Evolutionary conservation across 2,888 invertebrate genomes (phyloP).

Genomic region (Apotomis capreana): DNA sequence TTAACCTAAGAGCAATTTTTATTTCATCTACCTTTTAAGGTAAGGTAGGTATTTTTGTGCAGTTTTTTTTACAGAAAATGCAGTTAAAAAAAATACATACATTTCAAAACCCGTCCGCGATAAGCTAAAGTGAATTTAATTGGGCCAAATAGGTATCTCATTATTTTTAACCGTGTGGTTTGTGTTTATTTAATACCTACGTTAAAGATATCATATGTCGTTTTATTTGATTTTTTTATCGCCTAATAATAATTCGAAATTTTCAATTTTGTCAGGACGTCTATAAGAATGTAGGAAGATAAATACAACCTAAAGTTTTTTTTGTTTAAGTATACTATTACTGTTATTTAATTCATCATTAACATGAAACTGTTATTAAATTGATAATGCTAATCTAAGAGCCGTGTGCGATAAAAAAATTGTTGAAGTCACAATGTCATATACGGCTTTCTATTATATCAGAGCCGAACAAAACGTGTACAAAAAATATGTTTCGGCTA

Average conservation of each 20-base stretch:
- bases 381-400: not conserved
- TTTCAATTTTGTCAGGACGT: not conserved
- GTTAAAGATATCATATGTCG: too few relatives aligned
- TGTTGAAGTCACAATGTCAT: not conserved
- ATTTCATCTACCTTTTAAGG: not conserved
- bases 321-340: not conserved
- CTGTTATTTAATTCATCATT: not conserved
- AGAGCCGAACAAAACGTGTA: not conserved
- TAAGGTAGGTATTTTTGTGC: not conserved
- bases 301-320: not conserved
- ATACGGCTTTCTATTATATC: not conserved
- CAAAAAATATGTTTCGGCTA: not conserved
- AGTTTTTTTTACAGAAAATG: not conserved
- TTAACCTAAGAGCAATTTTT: not conserved
- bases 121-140: constrained; percentile 42
- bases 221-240: constrained; percentile 19
- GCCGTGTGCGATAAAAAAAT: not conserved
- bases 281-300: not conserved
- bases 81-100: constrained; percentile 4
- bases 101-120: constrained; percentile 41
- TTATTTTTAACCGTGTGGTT: constrained; percentile 41
- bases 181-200: constrained; percentile 37
- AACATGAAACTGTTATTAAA: constrained; percentile 3
- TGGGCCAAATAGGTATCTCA: constrained; percentile 43
- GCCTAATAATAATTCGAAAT: constrained; percentile 11